These are phyloP conservation scores for Tigriopus japonicus DNA, from an alignment of 1,140 invertebrate genomes.

Conservation along the genomic window DNA sequence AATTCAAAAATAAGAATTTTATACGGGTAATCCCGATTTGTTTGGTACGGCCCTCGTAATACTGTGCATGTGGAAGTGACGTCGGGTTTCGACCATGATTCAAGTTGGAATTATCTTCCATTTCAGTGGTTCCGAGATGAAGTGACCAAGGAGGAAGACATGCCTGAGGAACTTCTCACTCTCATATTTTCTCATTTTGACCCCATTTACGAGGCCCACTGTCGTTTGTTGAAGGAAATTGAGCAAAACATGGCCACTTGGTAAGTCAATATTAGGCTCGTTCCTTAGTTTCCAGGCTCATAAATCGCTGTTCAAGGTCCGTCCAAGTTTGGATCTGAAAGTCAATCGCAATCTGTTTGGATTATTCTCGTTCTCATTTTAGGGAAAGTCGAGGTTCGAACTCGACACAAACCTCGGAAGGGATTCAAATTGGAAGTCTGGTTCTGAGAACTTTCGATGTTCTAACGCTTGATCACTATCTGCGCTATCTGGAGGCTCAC, in stretches of 20 bases:
- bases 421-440: slow-evolving; percentile 39
- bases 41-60: too few relatives aligned
- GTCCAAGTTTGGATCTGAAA: neutral
- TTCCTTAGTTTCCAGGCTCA: neutral
- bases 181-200: slow-evolving; percentile 39
- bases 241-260: slow-evolving; percentile 42
- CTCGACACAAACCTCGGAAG: slow-evolving; percentile 28
- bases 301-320: neutral
- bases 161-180: slow-evolving; percentile 31
- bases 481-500: slow-evolving; percentile 56
- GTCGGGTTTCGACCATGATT: too few relatives aligned
- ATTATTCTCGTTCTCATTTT: slow-evolving; percentile 17
- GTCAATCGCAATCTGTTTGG: neutral
- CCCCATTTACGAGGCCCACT: slow-evolving; percentile 43
- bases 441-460: slow-evolving; percentile 39
- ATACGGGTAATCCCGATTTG: too few relatives aligned
- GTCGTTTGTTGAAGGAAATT: slow-evolving; percentile 42
- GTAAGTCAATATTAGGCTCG: slow-evolving; percentile 28
- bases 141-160: slow-evolving; percentile 34
- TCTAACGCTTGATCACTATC: slow-evolving; percentile 43
- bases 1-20: too few relatives aligned
- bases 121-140: slow-evolving; percentile 49
- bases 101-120: slow-evolving; percentile 14
- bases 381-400: slow-evolving; percentile 33
- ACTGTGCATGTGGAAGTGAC: too few relatives aligned